Conservation (phyloP, 2,888 invertebrate genomes). For the Apoda limacodes region DNA sequence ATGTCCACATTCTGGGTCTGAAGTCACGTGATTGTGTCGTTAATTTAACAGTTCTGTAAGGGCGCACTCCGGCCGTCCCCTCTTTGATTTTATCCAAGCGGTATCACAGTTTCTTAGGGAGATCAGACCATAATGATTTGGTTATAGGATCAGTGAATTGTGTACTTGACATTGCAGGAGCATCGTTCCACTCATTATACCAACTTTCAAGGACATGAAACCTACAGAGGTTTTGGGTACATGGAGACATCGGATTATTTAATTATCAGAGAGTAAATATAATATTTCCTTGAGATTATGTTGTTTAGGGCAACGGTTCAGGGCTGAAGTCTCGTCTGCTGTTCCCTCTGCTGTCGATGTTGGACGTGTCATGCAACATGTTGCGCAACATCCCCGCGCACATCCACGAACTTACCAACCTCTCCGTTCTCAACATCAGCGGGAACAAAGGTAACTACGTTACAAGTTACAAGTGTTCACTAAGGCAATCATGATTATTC, state of each 20-base stretch:
- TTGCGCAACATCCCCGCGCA: constrained; percentile 79
- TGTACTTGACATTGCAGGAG: no score
- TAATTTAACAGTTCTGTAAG: no score
- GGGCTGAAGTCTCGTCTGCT: constrained; percentile 77
- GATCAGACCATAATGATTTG: no score
- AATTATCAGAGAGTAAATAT: not conserved
- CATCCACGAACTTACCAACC: constrained; percentile 84
- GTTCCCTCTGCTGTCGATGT: constrained; percentile 94
- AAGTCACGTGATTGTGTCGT: no score
- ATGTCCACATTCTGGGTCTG: no score
- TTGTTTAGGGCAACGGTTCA: constrained; percentile 31
- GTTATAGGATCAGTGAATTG: no score
- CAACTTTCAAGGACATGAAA: not conserved
- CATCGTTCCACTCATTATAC: no score
- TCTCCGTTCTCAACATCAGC: constrained; percentile 95
- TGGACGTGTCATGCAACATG: constrained; percentile 92
- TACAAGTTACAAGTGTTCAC: no score
- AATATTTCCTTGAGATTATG: not conserved
- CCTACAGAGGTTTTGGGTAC: not conserved
- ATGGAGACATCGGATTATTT: not conserved
- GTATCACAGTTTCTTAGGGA: no score
- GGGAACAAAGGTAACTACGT: constrained; percentile 74
- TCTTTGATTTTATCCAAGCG: no score
- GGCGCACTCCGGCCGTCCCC: no score
- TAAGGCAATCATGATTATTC: no score